These are phyloP conservation scores for Aeoliscus strigatus DNA, from an alignment of 2,797 vertebrate genomes.

Conservation along the genomic window DNA sequence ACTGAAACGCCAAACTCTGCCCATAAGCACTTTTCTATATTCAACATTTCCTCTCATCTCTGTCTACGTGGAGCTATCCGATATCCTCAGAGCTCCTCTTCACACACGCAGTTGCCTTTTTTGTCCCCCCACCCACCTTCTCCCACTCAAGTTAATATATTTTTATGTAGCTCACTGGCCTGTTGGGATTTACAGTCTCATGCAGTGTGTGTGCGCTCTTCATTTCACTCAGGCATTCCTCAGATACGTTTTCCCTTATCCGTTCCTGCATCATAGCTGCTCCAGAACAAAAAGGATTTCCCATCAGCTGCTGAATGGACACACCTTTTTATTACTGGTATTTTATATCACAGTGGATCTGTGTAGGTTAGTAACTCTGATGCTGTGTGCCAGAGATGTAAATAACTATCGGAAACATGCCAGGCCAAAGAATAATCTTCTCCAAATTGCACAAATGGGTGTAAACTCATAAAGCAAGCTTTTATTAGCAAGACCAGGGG, in stretches of 20 bases:
- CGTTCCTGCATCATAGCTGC: slow-evolving; percentile 38
- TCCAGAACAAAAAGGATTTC: slow-evolving; percentile 31
- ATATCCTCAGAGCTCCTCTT: slow-evolving; percentile 40
- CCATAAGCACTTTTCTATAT: slow-evolving; percentile 47
- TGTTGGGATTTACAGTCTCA: slow-evolving; percentile 28
- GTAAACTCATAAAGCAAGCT: slow-evolving; percentile 63
- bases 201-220: slow-evolving; percentile 33
- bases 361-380: slow-evolving; percentile 42
- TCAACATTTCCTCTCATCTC: slow-evolving; percentile 48
- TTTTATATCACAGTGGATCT: slow-evolving; percentile 13
- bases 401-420: slow-evolving; percentile 31
- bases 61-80: slow-evolving; percentile 20
- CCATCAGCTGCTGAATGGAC: slow-evolving; percentile 50
- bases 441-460: slow-evolving; percentile 63
- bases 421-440: slow-evolving; percentile 48
- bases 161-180: slow-evolving; percentile 21
- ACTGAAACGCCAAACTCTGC: slow-evolving; percentile 51
- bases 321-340: slow-evolving; percentile 44
- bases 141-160: slow-evolving; percentile 14
- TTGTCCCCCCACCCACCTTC: slow-evolving; percentile 7
- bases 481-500: slow-evolving; percentile 49
- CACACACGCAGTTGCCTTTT: slow-evolving; percentile 9
- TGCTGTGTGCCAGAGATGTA: slow-evolving; percentile 36
- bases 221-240: slow-evolving; percentile 42
- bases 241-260: slow-evolving; percentile 53